A percentile compares a stretch with the other conserved stretches of the same genome.
Conservation (phyloP, 2,797 vertebrate species). For the Neostethus bicornis region DNA sequence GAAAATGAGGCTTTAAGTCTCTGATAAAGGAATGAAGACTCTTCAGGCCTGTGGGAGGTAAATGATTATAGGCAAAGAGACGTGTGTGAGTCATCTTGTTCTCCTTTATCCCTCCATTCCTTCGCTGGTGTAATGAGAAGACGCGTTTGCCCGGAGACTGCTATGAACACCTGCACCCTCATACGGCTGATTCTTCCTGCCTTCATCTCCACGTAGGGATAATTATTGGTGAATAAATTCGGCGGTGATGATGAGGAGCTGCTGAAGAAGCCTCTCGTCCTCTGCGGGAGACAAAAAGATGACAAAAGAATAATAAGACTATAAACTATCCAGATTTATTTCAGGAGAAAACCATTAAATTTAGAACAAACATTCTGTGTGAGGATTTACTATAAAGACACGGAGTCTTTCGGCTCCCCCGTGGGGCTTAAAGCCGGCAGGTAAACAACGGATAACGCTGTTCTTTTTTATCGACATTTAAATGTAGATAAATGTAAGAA, state of each 20-base stretch:
- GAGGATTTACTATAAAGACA: too few relatives aligned
- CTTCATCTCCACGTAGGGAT: conserved; percentile 20
- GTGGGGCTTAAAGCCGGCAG: too few relatives aligned
- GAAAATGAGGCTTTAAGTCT: conserved; percentile 15
- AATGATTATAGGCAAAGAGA: conserved; percentile 41
- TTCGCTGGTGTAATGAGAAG: conserved; percentile 14
- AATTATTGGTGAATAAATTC: conserved; percentile 50
- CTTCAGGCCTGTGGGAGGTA: conserved; percentile 43
- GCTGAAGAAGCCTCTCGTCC: conserved; percentile 8
- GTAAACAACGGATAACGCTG: too few relatives aligned
- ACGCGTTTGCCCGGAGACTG: conserved; percentile 5
- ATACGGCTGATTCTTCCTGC: conserved; percentile 1
- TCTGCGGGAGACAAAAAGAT: conserved; percentile 16
- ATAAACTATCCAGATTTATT: neutral
- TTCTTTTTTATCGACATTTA: too few relatives aligned
- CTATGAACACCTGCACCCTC: conserved; percentile 56
- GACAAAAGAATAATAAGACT: neutral
- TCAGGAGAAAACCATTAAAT: too few relatives aligned
- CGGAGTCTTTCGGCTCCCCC: too few relatives aligned
- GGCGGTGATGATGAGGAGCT: conserved; percentile 24
- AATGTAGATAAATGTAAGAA: too few relatives aligned
- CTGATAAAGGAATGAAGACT: conserved; percentile 8
- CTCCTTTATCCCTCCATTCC: conserved; percentile 9
- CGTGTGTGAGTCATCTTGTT: conserved; percentile 31
- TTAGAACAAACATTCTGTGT: too few relatives aligned